A percentile compares a stretch with the other conserved stretches of the same genome.
Evolutionary conservation across 1,140 invertebrate genomes (phyloP).

Genomic region (Andrena cerasifolii): DNA sequence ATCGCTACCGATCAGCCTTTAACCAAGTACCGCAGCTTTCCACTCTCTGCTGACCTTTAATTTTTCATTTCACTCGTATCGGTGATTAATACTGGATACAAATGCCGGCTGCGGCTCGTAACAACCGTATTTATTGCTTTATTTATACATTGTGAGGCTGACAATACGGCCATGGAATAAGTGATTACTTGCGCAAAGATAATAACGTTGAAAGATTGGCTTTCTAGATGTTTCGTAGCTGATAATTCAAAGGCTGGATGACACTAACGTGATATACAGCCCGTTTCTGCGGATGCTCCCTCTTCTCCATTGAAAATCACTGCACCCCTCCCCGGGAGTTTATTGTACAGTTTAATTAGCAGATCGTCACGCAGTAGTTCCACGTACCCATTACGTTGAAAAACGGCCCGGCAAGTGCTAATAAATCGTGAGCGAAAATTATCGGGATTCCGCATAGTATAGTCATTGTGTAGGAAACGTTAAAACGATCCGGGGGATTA

Average conservation of each 20-base stretch:
- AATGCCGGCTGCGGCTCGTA: background rate
- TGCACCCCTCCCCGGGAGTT: background rate
- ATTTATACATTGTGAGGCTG: constrained; percentile 5
- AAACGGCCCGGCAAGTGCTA: no score
- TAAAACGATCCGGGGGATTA: no score
- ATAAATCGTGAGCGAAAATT: no score
- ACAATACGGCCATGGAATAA: background rate
- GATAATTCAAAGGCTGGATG: background rate
- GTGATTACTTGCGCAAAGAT: background rate
- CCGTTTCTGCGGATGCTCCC: background rate
- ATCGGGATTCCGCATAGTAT: no score
- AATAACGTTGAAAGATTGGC: constrained; percentile 4
- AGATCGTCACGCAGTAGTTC: no score
- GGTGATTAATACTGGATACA: constrained; percentile 14
- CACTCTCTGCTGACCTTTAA: constrained; percentile 31
- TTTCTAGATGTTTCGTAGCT: background rate
- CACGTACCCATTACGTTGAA: no score
- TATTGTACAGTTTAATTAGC: background rate
- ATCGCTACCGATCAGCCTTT: no score
- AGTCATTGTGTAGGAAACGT: no score
- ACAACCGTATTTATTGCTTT: constrained; percentile 15
- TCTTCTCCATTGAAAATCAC: background rate
- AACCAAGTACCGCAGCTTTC: constrained; percentile 6
- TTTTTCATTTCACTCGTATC: background rate
- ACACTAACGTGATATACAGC: no score